Base-by-base conservation (phyloP, 1,140 invertebrate genomes). In the Cheumatopsyche charites region DNA sequence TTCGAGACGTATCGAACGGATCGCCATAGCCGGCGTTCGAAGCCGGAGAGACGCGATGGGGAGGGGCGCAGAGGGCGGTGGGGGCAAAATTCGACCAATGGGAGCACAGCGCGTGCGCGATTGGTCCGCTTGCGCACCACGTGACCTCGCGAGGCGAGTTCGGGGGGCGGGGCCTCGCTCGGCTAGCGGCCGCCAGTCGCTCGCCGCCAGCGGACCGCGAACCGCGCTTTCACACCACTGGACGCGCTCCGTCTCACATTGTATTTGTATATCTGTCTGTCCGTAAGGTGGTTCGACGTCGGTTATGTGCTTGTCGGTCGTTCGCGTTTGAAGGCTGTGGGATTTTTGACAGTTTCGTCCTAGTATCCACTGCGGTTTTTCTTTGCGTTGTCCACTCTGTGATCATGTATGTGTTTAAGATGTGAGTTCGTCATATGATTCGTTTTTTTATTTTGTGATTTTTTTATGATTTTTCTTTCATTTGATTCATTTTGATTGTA, bases 131-230 rank as follows among this genome's bases (percentile, higher is more conserved):
- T 5, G 15, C 23, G 9, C 26, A 9, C 62, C 62, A 63, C 62
- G 62, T 63, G 62, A 63, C 62, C 6, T 5, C 11, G n/a, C 62
- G 29, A 19, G 41, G 29, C 62, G 62, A 63, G 36, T 11, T 15
- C 62, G 15, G n/a, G 0, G 13, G 29, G 13, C 62, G 29, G 17
- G 5, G 29, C 19, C 26, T 0, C 1, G 5, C 29, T 26, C 62
- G 15, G n/a, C 29, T 13, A 3, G 3, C 3, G 23, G 23, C 4
- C 19, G 62, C 29, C 29, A 63, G 62, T 45, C 15, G 42, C 62
- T 23, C 23, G 23, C 15, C 12, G 15, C 12, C 26, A 21, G 7
- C 36, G 12, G 29, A 42, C 26, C 62, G 62, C 42, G 29, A 45
- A 63, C 15, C 62, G 36, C 29, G 29, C 26, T 29, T 21, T 58